A percentile compares a stretch with the other conserved stretches of the same genome.
These are phyloP conservation scores for Tetheella fluctuosa DNA, from an alignment of 2,888 invertebrate genomes.

Conservation along the genomic window DNA sequence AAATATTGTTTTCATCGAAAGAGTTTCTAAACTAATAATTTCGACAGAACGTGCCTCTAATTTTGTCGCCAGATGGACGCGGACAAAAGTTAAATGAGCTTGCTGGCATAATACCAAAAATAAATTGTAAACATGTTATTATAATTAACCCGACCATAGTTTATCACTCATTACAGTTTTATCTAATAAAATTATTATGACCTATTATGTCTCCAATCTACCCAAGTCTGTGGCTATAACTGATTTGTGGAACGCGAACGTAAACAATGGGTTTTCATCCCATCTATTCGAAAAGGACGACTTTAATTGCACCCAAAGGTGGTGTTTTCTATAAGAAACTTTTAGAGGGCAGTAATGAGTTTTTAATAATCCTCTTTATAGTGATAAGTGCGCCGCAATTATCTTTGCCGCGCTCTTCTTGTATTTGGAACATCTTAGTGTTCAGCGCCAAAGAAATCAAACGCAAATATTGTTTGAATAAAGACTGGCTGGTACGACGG, in stretches of 20 bases:
- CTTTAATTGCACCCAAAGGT: no score
- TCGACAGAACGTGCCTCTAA: conserved; percentile 23
- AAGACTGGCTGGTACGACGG: no score
- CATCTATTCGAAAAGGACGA: no score
- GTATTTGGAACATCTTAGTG: no score
- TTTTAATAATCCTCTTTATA: no score
- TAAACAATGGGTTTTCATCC: neutral
- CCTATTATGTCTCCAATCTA: conserved; percentile 14
- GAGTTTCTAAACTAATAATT: conserved; percentile 3
- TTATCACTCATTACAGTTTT: conserved; percentile 45
- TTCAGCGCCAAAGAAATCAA: no score
- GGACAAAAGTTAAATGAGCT: conserved; percentile 42
- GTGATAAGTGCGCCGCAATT: no score
- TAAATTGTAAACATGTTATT: conserved; percentile 58
- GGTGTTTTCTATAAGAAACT: no score
- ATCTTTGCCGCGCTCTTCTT: no score
- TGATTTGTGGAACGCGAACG: conserved; percentile 22
- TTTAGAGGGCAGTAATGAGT: no score
- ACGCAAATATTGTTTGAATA: no score
- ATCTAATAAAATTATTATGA: conserved; percentile 38
- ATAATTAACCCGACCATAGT: conserved; percentile 54
- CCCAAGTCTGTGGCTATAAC: conserved; percentile 24
- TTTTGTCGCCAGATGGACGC: conserved; percentile 29
- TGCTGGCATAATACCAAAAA: conserved; percentile 36
- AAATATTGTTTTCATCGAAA: conserved; percentile 29